A percentile compares a stretch with the other conserved stretches of the same genome.
These are phyloP conservation scores for Metellina segmentata DNA, from an alignment of 2,888 invertebrate species.

Conservation along the genomic window DNA sequence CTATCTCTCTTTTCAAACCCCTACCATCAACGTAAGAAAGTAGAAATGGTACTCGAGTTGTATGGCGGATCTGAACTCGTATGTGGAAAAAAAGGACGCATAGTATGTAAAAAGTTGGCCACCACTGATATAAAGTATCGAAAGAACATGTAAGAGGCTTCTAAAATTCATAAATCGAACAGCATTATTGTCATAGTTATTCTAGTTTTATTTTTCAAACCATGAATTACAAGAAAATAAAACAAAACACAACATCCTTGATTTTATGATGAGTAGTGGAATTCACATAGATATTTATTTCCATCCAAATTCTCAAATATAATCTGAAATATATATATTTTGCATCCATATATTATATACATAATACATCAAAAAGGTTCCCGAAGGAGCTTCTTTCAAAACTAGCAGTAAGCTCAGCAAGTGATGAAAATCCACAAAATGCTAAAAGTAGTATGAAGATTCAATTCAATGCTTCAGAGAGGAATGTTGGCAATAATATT, in stretches of 20 bases:
- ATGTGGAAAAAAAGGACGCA: too few relatives aligned
- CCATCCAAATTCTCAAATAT: constrained; percentile 60
- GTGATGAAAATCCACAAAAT: constrained; percentile 59
- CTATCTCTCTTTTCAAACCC: too few relatives aligned
- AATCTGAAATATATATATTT: constrained; percentile 69
- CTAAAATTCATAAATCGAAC: too few relatives aligned
- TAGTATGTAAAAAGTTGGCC: too few relatives aligned
- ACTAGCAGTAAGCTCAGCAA: constrained; percentile 66
- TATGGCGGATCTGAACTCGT: too few relatives aligned
- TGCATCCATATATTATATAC: constrained; percentile 30
- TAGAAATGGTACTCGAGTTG: too few relatives aligned
- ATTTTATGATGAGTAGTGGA: neutral
- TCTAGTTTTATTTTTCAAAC: neutral
- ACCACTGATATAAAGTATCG: too few relatives aligned
- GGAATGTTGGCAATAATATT: constrained; percentile 67
- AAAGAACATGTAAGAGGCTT: too few relatives aligned
- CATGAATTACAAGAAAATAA: neutral
- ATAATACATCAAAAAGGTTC: constrained; percentile 63
- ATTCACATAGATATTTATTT: constrained; percentile 74
- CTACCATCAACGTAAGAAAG: too few relatives aligned
- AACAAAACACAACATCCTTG: neutral
- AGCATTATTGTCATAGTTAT: too few relatives aligned
- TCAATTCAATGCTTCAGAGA: constrained; percentile 34
- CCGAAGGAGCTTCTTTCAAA: constrained; percentile 8
- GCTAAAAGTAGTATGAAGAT: constrained; percentile 47